These are phyloP conservation scores for Drosophila tropicalis DNA, from an alignment of 1,140 invertebrate genomes.

Conservation along the genomic window DNA sequence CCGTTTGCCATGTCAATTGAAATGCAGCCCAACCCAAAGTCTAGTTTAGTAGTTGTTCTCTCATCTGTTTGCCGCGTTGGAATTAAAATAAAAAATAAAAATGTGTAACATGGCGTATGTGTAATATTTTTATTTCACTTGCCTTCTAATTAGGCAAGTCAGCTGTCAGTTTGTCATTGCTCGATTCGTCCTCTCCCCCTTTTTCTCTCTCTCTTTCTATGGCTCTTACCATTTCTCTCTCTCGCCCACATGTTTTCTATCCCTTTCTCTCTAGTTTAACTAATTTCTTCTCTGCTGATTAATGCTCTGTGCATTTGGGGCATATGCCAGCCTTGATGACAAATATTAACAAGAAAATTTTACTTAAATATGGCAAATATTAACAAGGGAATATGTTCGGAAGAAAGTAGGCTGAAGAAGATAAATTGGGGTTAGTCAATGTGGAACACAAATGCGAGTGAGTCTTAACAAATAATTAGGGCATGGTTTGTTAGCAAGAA, in stretches of 20 bases:
- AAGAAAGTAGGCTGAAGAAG: conserved; percentile 7
- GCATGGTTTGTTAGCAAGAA: conserved; percentile 16
- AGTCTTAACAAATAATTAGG: conserved; percentile 13
- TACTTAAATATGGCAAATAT: conserved; percentile 54
- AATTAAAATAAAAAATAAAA: conserved; percentile 74
- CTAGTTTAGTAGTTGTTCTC: conserved; percentile 21
- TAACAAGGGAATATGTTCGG: conserved; percentile 29
- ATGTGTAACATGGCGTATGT: conserved; percentile 72
- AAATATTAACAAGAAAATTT: conserved; percentile 49
- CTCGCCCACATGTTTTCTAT: neutral
- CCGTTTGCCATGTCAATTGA: conserved; percentile 71
- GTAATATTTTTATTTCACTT: conserved; percentile 82
- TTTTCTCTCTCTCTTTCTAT: conserved; percentile 25
- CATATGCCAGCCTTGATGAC: conserved; percentile 47
- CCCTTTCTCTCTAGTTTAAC: conserved; percentile 45
- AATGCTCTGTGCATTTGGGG: conserved; percentile 69
- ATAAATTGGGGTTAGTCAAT: conserved; percentile 42
- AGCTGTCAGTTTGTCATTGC: conserved; percentile 63
- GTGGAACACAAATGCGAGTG: conserved; percentile 23
- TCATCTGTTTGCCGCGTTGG: conserved; percentile 32
- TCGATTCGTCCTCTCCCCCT: neutral
- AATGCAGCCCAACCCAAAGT: conserved; percentile 54
- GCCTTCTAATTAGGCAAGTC: conserved; percentile 78
- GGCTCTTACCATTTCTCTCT: conserved; percentile 48
- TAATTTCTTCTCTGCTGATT: conserved; percentile 72